Evolutionary conservation across 2,797 vertebrate species (phyloP).

Genomic region (Megalops cyprinoides): DNA sequence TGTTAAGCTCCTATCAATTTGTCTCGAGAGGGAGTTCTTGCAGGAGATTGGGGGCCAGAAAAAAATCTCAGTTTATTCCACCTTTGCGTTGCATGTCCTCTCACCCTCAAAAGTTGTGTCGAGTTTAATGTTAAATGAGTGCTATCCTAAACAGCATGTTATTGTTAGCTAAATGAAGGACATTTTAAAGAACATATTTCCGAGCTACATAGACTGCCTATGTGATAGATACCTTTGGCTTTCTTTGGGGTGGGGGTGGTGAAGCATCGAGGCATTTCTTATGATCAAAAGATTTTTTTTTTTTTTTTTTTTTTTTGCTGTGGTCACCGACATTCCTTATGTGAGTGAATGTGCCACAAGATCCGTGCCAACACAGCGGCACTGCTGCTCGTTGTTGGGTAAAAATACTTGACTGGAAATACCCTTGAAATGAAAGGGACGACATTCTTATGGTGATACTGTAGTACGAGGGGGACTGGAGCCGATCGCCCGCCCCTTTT

Average conservation of each 20-base stretch:
- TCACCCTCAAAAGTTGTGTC: neutral
- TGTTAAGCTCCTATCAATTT: neutral
- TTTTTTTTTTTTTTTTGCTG: neutral
- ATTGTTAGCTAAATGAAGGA: neutral
- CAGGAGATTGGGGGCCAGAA: neutral
- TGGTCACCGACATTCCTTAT: neutral
- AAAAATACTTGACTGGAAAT: neutral
- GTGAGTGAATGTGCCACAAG: neutral
- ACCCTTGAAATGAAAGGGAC: neutral
- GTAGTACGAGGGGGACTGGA: neutral
- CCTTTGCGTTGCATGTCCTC: neutral
- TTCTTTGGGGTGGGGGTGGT: neutral
- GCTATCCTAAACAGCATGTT: neutral
- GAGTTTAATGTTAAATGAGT: neutral
- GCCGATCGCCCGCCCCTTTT: neutral
- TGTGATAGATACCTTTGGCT: neutral
- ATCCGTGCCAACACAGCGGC: neutral
- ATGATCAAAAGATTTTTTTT: too few relatives aligned
- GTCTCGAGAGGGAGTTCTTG: neutral
- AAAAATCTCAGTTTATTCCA: neutral
- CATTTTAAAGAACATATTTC: neutral
- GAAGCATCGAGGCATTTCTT: too few relatives aligned
- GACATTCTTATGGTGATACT: neutral
- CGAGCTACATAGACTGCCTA: neutral
- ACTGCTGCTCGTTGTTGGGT: neutral